Base-by-base conservation (phyloP, 1,140 invertebrate species). In the Drosophila obscura region DNA sequence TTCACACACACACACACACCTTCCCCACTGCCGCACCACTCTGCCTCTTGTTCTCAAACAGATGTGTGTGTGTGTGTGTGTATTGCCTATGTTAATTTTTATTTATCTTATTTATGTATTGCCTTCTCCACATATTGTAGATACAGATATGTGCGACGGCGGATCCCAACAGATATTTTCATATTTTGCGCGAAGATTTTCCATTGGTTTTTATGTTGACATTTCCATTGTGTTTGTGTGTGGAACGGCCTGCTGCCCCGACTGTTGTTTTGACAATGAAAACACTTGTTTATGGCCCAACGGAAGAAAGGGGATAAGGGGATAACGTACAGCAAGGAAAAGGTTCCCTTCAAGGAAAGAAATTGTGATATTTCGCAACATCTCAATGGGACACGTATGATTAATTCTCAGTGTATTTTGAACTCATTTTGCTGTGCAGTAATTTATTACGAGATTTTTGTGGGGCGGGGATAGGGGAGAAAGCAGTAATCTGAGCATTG, bases 21-120 rank as follows among this genome's bases (percentile, higher is more conserved):
- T 5, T 5, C 31, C 16, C 31, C n/a, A 4, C 8, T 6, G 15
- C 26, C 15, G 5, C 13, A 4, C 13, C 44, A 4, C 8, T 24
- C 11, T 8, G 9, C 24, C 45, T 11, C 13, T 31, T 22, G 22
- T 28, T 5, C 26, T 1, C 26, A 28, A 28, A 28, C 16, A 41
- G 28, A 73, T 80, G 45, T 68, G 73, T 82, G 26, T 28, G 9
- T 39, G 35, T 39, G 35, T 9, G 31, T 35, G 31, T 82, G 74
- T 83, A 74, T 79, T 82, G 74, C 79, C 80, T 79, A 83, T 82
- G 80, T 79, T 82, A 83, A 82, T 83, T 82, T 82, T 62, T 83
- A 83, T 82, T 82, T 82, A 82, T 82, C 77, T 82, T 82, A 79
- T 83, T 82, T 82, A 83, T 82, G 75, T 62, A 67, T 60, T 60